Evolutionary conservation across 2,113 vertebrate species (phyloP).

Genomic region (Ceyx cyanopectus): DNA sequence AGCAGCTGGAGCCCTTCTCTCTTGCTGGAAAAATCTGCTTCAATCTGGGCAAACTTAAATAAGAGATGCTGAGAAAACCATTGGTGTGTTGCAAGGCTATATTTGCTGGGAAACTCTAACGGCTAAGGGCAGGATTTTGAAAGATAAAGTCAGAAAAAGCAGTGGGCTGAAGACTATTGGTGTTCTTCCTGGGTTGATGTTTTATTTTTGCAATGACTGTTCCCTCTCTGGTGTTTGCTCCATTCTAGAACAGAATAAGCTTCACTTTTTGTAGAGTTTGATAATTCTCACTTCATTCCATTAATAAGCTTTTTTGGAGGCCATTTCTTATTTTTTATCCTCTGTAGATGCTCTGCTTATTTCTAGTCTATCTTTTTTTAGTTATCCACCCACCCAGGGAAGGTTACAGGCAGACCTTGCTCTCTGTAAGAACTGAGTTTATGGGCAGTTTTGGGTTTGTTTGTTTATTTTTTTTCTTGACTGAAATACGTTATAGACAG

Average conservation of each 20-base stretch:
- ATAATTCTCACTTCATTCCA: not conserved
- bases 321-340: not conserved
- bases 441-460: not conserved
- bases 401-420: not conserved
- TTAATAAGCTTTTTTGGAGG: not conserved
- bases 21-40: too few relatives aligned
- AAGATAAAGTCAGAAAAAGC: too few relatives aligned
- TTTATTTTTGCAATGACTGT: not conserved
- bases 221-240: not conserved
- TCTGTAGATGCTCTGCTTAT: not conserved
- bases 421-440: not conserved
- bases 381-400: not conserved
- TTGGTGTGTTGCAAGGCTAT: too few relatives aligned
- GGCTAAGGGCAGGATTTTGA: too few relatives aligned
- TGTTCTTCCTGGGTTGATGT: not conserved
- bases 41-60: too few relatives aligned
- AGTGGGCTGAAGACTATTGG: too few relatives aligned
- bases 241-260: not conserved
- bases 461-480: not conserved
- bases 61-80: too few relatives aligned
- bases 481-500: fast-evolving
- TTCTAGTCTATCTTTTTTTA: not conserved
- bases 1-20: too few relatives aligned
- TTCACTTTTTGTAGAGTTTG: not conserved
- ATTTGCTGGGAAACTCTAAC: too few relatives aligned